Evolutionary conservation across 2,888 invertebrate genomes (phyloP).

Genomic region (Mythimna lalbum): DNA sequence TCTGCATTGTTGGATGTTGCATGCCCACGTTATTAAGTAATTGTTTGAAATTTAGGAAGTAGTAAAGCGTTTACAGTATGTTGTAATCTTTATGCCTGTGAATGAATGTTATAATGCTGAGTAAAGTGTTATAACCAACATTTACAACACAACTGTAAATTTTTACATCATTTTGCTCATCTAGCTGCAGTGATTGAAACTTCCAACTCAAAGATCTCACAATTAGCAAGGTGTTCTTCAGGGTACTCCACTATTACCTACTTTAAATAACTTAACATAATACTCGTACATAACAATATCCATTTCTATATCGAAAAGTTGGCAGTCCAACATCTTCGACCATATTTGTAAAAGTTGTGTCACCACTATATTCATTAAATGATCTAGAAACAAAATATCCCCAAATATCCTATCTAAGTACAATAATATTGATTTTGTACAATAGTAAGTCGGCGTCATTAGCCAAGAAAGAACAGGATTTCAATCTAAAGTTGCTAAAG

Average conservation of each 20-base stretch:
- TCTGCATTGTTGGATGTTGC: constrained; percentile 14
- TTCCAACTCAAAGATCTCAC: not conserved
- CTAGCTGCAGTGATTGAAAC: too few species aligned
- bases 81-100: constrained; percentile 2
- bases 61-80: not conserved
- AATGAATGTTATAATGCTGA: not conserved
- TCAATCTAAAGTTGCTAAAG: not conserved
- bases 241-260: not conserved
- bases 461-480: constrained; percentile 1
- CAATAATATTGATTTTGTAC: too few species aligned
- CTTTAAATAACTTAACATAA: not conserved
- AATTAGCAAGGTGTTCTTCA: not conserved
- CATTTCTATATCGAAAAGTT: too few species aligned
- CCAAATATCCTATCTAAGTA: too few species aligned
- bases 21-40: not conserved
- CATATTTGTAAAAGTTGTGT: not conserved
- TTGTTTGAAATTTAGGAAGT: constrained; percentile 18
- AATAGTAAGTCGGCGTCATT: too few species aligned
- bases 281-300: too few species aligned
- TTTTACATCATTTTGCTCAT: not conserved
- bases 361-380: not conserved
- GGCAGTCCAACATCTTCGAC: too few species aligned
- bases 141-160: not conserved
- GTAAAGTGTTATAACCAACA: not conserved
- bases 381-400: too few species aligned